Evolutionary conservation across 2,888 invertebrate species (phyloP).

Genomic region (Cantharis rustica): DNA sequence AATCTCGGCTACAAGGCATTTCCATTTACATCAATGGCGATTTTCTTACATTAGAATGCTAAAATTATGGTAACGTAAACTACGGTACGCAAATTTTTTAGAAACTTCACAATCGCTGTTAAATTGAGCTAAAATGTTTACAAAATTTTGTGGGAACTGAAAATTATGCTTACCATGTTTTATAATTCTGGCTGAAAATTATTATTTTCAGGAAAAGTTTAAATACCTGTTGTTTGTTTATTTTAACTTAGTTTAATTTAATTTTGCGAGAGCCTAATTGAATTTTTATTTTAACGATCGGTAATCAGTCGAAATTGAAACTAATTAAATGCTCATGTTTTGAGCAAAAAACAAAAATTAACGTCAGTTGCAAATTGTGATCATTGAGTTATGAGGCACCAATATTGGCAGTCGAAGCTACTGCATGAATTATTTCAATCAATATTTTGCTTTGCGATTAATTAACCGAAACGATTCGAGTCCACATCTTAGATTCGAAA

Average conservation of each 20-base stretch:
- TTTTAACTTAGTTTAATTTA: background rate
- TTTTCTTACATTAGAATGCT: slow-evolving; percentile 26
- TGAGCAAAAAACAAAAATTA: background rate
- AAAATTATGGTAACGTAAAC: slow-evolving; percentile 27
- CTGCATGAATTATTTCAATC: background rate
- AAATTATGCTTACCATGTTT: background rate
- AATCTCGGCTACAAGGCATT: slow-evolving; percentile 28
- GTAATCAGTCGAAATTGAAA: background rate
- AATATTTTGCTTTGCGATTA: background rate
- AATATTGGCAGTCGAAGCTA: background rate
- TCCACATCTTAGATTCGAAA: background rate
- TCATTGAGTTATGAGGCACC: background rate
- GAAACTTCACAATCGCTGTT: background rate
- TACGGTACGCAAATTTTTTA: background rate
- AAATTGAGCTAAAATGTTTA: background rate
- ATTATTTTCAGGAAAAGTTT: background rate
- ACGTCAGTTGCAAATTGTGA: background rate
- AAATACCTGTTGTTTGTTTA: background rate
- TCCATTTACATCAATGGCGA: slow-evolving; percentile 30
- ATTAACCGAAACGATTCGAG: background rate
- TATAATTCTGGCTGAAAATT: background rate
- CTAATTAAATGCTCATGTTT: background rate
- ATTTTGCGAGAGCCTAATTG: background rate
- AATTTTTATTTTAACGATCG: background rate
- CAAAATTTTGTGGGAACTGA: background rate